A percentile compares a stretch with the other conserved stretches of the same genome.
These are phyloP conservation scores for Cisticola juncidis DNA, from an alignment of 2,113 vertebrate species.

Conservation along the genomic window DNA sequence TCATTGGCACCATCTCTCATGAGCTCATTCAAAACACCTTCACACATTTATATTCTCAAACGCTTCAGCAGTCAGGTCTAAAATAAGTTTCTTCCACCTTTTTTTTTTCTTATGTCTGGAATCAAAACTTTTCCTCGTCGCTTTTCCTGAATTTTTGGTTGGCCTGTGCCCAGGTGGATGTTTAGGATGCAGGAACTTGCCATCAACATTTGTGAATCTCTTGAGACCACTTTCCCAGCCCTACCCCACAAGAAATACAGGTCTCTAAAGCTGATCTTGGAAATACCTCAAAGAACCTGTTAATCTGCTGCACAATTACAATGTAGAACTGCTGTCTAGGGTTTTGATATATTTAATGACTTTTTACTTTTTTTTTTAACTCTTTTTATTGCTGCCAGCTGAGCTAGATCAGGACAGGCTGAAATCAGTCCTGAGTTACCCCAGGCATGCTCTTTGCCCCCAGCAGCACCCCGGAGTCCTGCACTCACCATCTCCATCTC, in stretches of 20 bases:
- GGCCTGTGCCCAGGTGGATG: not conserved
- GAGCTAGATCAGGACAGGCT: not conserved
- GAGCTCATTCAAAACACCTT: not conserved
- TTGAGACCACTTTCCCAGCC: not conserved
- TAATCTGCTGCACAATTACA: not conserved
- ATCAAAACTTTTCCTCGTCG: not conserved
- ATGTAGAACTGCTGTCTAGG: not conserved
- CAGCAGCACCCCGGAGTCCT: fast-evolving
- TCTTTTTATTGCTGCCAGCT: not conserved
- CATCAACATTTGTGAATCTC: not conserved
- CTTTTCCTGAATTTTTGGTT: not conserved
- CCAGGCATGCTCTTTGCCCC: not conserved
- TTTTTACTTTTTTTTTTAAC: not conserved
- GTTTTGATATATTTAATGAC: not conserved
- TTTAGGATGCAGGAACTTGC: not conserved
- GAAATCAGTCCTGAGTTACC: not conserved
- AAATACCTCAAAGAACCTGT: not conserved
- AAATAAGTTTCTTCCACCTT: not conserved
- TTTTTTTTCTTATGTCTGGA: not conserved
- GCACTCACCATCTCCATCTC: not conserved
- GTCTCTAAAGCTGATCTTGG: not conserved
- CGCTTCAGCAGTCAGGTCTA: not conserved
- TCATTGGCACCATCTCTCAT: not conserved
- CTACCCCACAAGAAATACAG: not conserved
- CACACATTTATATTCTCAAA: not conserved